Conservation (phyloP, 1,140 invertebrate species). For the Neuroterus valhalla region DNA sequence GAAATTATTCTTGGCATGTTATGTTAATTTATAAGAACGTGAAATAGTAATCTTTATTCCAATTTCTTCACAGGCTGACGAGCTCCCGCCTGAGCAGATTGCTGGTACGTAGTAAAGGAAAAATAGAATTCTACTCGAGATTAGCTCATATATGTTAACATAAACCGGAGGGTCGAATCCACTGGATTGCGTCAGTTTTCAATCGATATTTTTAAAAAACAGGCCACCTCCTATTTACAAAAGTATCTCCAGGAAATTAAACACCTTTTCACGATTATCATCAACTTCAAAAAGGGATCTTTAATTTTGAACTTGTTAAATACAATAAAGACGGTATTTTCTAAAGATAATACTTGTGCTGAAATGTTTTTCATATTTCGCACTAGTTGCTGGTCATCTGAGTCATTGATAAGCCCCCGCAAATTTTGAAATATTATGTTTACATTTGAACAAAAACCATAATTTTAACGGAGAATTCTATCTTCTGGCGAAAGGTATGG, state of each 20-base stretch:
- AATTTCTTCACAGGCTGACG: conserved; percentile 76
- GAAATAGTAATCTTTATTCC: conserved; percentile 30
- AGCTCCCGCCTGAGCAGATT: conserved; percentile 80
- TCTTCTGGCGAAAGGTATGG: conserved; percentile 22
- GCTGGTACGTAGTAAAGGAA: conserved; percentile 70
- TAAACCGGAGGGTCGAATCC: background rate
- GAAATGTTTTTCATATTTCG: background rate
- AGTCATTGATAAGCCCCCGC: conserved; percentile 1
- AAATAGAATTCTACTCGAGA: conserved; percentile 13
- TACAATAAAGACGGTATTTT: too few species aligned
- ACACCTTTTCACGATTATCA: background rate
- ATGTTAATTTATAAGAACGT: conserved; percentile 33
- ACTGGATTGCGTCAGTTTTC: background rate
- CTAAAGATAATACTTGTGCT: background rate
- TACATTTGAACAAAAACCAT: conserved; percentile 21
- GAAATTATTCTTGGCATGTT: conserved; percentile 48
- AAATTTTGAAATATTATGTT: conserved; percentile 17
- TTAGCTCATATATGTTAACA: conserved; percentile 1
- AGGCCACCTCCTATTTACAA: background rate
- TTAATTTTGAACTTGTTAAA: background rate
- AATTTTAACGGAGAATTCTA: conserved; percentile 6
- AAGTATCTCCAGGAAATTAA: background rate
- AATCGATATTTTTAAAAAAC: conserved; percentile 18
- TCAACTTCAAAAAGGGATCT: background rate
- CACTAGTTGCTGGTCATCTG: background rate